Base-by-base conservation (phyloP, 2,113 vertebrate genomes). In the Toxotes chatareus region DNA sequence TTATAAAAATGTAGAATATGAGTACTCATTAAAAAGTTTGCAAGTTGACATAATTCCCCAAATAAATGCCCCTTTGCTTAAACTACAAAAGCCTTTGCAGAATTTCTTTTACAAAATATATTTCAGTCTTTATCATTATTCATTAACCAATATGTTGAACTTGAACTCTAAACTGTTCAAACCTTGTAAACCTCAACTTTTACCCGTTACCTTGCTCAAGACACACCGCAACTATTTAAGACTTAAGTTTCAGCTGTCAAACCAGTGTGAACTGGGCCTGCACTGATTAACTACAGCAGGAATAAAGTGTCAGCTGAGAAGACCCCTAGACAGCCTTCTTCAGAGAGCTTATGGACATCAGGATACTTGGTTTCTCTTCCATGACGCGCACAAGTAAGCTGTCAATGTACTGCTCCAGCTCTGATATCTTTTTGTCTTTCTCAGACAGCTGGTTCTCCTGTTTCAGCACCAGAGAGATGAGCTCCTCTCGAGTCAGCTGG, bases 361-460 rank as follows among this genome's bases (percentile, higher is more conserved):
- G 96, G 68, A 99, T 98, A 88, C 94, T 96, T 0, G 98, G 98
- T 1, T 96, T 93, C 38, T 98, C 97, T 3, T 99, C 98, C 73
- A 99, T 98, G 81, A 99, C 95, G 0, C 96, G 95, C 78, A 99
- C 96, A 0, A 99, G 95, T 83, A 99, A 88, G 73, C 97, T 95
- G 84, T 99, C 98, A 0, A 99, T 99, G 92, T 99, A 99, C 56
- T 94, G 93, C 80, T 99, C 98, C 63, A 99, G 94, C 80, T 98
- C 96, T 0, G 91, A 89, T 31, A 99, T 96, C 82, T 97, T 97
- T 0, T 88, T 65, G 23, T 97, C 96, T n/a, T 93, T 96, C 87
- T 95, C 95, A 4, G 79, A 82, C 0, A 99, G 95, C 0, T 94
- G 91, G 0, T 93, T 95, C 88, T 98, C 97, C 93, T 99, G 98